Evolutionary conservation across 1,140 invertebrate genomes (phyloP), one percentile per base, ranked within the genome.

Genomic region (Atta colombica): DNA sequence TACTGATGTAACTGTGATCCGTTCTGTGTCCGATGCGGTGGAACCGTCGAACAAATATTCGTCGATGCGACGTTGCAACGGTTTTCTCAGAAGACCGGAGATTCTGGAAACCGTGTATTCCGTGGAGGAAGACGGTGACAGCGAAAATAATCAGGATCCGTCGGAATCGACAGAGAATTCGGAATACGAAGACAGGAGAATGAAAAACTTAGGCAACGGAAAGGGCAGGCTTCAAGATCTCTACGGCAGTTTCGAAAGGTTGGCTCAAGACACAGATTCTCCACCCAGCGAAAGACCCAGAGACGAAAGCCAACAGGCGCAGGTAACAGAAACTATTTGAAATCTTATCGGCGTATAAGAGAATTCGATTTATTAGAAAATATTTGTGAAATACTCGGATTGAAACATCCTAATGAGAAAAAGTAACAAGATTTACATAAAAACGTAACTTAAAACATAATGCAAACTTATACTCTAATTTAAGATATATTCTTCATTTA

Each of bases 101-200:
- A 97, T 98, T 21, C 94, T 98, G n/a, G 98, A 98, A 92, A 98
- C 98, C 0, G 98, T 98, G 0, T 98, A 98, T 94, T 98, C 97
- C 88, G 97, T 98, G 0, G 98, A 98, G 92, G 98, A 98, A 92
- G 97, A 98, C 93, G 97, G 94, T 0, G 97, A 98, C 87, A 96
- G 96, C 53, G 96, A 97, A 81, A 96, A 95, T n/a, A 96, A 96
- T 75, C 96, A 96, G 88, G 96, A 96, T 45, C 93, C 96, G 31
- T 90, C 92, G 25, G 94, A 93, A 53, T 89, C 92, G 21, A 93
- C 91, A 55, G 93, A 93, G 51, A 93, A 93, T 51, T 91, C 92
- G 3, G 94, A 94, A 28, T 93, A 82, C 72, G 93, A 95, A 10
- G 94, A 93, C 0, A 92, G 88, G 75, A 92, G 92, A 72, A 74